Conservation (phyloP, 2,797 vertebrate genomes). For the Hemitrygon akajei region DNA sequence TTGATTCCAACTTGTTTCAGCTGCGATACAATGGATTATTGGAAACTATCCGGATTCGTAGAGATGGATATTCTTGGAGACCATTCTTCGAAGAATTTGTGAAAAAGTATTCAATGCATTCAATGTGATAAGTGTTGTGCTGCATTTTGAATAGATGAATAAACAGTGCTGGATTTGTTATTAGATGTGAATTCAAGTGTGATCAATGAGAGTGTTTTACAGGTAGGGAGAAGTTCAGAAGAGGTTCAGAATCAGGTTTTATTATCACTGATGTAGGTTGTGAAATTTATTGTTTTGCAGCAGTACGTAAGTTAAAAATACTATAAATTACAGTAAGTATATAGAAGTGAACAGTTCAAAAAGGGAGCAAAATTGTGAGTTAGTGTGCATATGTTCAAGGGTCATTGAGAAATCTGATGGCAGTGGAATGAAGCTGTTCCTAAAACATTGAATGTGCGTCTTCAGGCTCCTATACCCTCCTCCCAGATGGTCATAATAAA, state of each 20-base stretch:
- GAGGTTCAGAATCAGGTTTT: neutral
- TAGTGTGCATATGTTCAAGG: too few species aligned
- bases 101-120: slow-evolving; percentile 49
- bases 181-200: neutral
- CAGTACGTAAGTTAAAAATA: too few species aligned
- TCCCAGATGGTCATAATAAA: too few species aligned
- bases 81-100: slow-evolving; percentile 62
- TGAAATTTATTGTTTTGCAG: too few species aligned
- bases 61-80: slow-evolving; percentile 65
- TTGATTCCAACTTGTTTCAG: slow-evolving; percentile 45
- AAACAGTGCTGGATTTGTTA: neutral
- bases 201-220: neutral
- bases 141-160: neutral
- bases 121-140: neutral
- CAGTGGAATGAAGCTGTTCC: too few species aligned
- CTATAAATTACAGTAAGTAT: too few species aligned
- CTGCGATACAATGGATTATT: slow-evolving; percentile 63
- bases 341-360: too few species aligned
- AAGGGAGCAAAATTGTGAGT: too few species aligned
- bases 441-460: too few species aligned
- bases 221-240: neutral
- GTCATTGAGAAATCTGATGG: too few species aligned
- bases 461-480: too few species aligned
- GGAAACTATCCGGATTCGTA: slow-evolving; percentile 64
- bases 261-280: too few species aligned